A percentile compares a stretch with the other conserved stretches of the same genome.
These are phyloP conservation scores for Apistogramma diplotaenia DNA, from an alignment of 2,113 vertebrate species.

Conservation along the genomic window DNA sequence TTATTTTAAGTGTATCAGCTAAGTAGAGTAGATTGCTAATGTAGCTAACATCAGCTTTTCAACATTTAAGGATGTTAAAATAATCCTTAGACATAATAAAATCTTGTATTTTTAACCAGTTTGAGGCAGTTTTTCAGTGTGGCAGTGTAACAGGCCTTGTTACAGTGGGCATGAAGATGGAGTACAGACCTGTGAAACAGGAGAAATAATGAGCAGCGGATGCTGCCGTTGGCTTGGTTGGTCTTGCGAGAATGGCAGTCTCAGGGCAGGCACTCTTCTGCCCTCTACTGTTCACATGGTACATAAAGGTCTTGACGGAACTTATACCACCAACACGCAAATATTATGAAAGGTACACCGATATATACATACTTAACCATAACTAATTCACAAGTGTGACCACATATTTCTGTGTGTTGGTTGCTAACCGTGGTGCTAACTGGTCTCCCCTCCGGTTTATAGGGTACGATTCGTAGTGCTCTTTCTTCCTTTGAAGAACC, in stretches of 20 bases:
- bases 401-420: too few species aligned
- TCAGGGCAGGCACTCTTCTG: not conserved
- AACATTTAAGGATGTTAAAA: not conserved
- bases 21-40: not conserved
- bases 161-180: not conserved
- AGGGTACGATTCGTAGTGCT: fast-evolving
- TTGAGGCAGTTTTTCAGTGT: not conserved
- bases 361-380: not conserved
- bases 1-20: not conserved
- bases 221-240: not conserved
- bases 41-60: not conserved
- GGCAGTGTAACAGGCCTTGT: not conserved
- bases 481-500: not conserved
- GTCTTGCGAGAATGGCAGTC: not conserved
- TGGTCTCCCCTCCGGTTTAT: not conserved
- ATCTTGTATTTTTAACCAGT: not conserved
- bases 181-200: fast-evolving
- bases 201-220: not conserved
- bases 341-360: not conserved
- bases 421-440: not conserved
- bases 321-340: not conserved
- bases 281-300: not conserved
- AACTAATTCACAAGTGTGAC: not conserved
- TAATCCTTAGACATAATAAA: not conserved
- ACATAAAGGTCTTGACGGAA: not conserved